These are phyloP conservation scores for Nyctereutes procyonoides DNA, from an alignment of 2,113 vertebrate species.

Conservation along the genomic window DNA sequence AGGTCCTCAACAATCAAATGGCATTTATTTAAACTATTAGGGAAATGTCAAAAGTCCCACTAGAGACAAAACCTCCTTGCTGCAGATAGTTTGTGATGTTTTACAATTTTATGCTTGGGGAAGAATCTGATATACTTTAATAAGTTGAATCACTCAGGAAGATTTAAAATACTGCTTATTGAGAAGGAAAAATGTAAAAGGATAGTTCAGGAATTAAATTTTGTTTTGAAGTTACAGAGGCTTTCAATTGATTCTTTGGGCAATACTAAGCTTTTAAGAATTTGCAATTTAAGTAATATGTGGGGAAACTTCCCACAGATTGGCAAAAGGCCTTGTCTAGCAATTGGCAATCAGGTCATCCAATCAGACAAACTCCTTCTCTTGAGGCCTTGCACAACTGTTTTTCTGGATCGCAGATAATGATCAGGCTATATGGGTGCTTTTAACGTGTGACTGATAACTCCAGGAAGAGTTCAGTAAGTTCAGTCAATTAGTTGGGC, in stretches of 20 bases:
- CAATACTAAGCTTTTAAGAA: slow-evolving; percentile 34
- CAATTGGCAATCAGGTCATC: slow-evolving; percentile 38
- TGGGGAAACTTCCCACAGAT: slow-evolving; percentile 45
- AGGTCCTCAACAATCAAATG: slow-evolving; percentile 26
- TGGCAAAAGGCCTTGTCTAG: slow-evolving; percentile 47
- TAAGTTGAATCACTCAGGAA: slow-evolving; percentile 43
- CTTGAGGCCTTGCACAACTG: neutral
- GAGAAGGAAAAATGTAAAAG: neutral
- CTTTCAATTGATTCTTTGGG: neutral
- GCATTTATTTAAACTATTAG: slow-evolving; percentile 58
- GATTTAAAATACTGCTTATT: slow-evolving; percentile 46
- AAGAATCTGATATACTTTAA: slow-evolving; percentile 28
- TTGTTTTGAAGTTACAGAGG: neutral
- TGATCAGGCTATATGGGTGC: neutral
- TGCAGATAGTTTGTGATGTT: slow-evolving; percentile 29
- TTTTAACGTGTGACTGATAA: slow-evolving; percentile 21
- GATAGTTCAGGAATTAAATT: neutral
- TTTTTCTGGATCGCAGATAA: slow-evolving; percentile 21
- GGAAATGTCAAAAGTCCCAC: slow-evolving; percentile 59
- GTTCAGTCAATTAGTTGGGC: neutral
- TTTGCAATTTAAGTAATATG: slow-evolving; percentile 12
- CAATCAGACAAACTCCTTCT: slow-evolving; percentile 26
- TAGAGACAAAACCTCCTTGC: neutral
- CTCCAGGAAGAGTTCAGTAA: slow-evolving; percentile 11
- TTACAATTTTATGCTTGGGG: neutral